Evolutionary conservation across 2,888 invertebrate genomes (phyloP).

Genomic region (Tinea pellionella): DNA sequence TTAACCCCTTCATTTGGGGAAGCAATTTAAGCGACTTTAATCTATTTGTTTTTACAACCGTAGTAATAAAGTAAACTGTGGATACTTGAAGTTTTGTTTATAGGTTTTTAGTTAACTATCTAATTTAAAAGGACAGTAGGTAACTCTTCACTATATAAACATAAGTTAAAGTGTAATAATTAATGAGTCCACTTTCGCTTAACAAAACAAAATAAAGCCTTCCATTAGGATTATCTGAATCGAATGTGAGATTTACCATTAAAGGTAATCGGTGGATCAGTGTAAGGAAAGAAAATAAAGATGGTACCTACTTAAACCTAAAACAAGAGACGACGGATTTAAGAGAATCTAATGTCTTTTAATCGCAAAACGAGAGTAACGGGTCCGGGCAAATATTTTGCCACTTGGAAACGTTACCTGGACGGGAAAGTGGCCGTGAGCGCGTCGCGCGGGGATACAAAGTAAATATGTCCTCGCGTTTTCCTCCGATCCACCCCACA

Average conservation of each 20-base stretch:
- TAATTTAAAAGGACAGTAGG: background rate
- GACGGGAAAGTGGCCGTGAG: constrained; percentile 60
- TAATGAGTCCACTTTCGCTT: background rate
- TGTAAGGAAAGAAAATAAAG: constrained; percentile 10
- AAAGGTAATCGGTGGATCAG: background rate
- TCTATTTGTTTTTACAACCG: background rate
- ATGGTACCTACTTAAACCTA: constrained; percentile 3
- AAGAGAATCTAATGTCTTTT: constrained; percentile 46
- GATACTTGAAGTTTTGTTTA: background rate
- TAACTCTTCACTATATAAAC: too few relatives aligned
- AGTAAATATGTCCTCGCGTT: constrained; percentile 64
- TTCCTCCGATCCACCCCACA: constrained; percentile 50
- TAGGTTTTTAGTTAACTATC: background rate
- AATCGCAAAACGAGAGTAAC: constrained; percentile 58
- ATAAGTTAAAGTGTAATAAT: too few relatives aligned
- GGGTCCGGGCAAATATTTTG: constrained; percentile 64
- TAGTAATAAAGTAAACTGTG: background rate
- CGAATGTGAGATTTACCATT: background rate
- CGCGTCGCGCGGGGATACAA: constrained; percentile 51
- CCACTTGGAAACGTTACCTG: constrained; percentile 64
- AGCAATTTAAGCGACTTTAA: background rate
- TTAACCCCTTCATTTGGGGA: background rate
- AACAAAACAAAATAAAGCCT: background rate
- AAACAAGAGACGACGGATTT: constrained; percentile 16
- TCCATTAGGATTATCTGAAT: constrained; percentile 6